Evolutionary conservation across 2,113 vertebrate species (phyloP), one percentile per base, ranked within the genome.

Genomic region (Bos indicus): DNA sequence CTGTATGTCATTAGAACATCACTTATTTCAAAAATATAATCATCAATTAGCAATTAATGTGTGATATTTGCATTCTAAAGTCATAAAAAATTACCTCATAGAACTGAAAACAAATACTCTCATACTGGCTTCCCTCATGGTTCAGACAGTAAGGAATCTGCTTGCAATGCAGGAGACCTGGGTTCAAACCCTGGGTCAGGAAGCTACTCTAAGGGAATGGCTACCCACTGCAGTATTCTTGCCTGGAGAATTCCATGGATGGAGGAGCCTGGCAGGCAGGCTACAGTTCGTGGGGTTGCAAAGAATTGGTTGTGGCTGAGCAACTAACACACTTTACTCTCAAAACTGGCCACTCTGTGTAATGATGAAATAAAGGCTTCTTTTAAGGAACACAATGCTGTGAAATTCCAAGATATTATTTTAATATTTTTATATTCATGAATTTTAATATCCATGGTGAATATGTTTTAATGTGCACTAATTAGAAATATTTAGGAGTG

Each of bases 11-110:
- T 46, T 67, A 43, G 89, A 80, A 88, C 36, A 57, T n/a, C 7
- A 60, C 25, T 59, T 26, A 25, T 93, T 90, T 95, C 11, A 74
- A 93, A 93, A 62, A 92, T 64, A 59, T 28, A 90, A 71, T 10
- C 43, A 60, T 2, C 21, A 82, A 46, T 46, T 51, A 74, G 19
- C 36, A 92, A 64, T 74, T 54, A 28, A 74, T 13, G 0, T 86
- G 14, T 90, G 13, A 81, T 90, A 26, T 56, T 43, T 60, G 57
- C 5, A 30, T 12, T 93, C 23, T 46, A 93, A 93, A 36, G 3
- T 40, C 14, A 36, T n/a, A 17, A 40, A 43, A 84, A 89, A 85
- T 46, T 10, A 67, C 14, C n/a, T 86, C 43, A 15, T 52, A 40
- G 25, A 14, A 40, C n/a, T 95, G 74, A 74, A 90, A 97, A 62